Evolutionary conservation across 2,888 invertebrate genomes (phyloP).

Genomic region (Diaprepes abbreviatus): DNA sequence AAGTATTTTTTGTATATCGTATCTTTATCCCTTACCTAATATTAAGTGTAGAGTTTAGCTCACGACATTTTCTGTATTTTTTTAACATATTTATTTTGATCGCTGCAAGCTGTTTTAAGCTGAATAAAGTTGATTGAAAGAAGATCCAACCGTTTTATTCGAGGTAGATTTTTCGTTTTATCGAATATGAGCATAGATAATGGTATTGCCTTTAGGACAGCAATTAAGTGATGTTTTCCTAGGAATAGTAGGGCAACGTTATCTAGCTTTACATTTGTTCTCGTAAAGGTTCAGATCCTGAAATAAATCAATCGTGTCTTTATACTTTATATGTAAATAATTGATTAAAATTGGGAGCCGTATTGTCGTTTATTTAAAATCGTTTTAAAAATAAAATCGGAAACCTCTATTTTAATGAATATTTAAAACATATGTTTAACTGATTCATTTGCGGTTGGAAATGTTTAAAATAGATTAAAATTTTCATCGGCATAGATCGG

Average conservation of each 20-base stretch:
- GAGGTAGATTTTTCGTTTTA: conserved; percentile 13
- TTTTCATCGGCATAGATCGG: too few species aligned
- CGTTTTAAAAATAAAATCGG: too few species aligned
- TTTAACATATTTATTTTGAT: conserved; percentile 30
- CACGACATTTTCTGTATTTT: conserved; percentile 39
- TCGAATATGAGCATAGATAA: not conserved
- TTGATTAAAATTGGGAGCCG: too few species aligned
- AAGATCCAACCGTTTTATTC: conserved; percentile 39
- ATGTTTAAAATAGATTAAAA: too few species aligned
- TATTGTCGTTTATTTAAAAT: too few species aligned
- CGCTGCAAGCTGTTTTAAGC: conserved; percentile 39
- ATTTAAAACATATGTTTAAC: too few species aligned
- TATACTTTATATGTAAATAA: too few species aligned
- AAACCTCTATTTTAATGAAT: too few species aligned
- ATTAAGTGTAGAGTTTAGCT: conserved; percentile 35
- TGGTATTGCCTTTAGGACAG: not conserved
- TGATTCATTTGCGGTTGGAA: too few species aligned
- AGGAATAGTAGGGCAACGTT: not conserved
- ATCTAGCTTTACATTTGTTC: too few species aligned
- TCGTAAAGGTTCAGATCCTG: too few species aligned
- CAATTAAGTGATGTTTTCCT: not conserved
- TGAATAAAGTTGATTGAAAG: conserved; percentile 44
- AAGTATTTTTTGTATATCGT: conserved; percentile 15
- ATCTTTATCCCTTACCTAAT: conserved; percentile 15
- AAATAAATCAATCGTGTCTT: too few species aligned